Percentiles rank a stretch among this genome's conserved stretches.
These are phyloP conservation scores for Machimus atricapillus DNA, from an alignment of 2,888 invertebrate species.

Conservation along the genomic window DNA sequence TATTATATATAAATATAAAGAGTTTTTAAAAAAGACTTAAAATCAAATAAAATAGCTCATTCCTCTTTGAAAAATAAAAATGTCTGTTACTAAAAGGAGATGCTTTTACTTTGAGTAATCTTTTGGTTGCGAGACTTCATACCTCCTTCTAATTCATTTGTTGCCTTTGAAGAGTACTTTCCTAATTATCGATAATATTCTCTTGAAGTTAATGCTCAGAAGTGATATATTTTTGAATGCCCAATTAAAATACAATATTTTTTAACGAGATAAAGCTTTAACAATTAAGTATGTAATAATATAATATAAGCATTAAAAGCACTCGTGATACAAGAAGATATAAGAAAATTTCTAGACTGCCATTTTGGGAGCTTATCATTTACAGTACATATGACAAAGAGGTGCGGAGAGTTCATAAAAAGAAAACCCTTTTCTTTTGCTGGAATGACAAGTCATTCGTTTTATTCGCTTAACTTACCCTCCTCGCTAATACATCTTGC, in stretches of 20 bases:
- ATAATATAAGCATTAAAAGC: background rate
- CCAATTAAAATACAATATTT: background rate
- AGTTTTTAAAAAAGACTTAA: background rate
- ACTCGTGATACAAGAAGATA: background rate
- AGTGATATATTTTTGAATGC: background rate
- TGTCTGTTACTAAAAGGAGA: background rate
- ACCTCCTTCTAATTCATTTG: background rate
- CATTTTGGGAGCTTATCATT: slow-evolving; percentile 39
- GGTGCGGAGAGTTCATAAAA: slow-evolving; percentile 26
- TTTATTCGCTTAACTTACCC: slow-evolving; percentile 26
- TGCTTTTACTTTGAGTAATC: background rate
- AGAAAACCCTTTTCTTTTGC: slow-evolving; percentile 6
- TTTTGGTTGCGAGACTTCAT: background rate
- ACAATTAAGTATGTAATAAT: background rate
- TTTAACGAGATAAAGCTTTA: background rate
- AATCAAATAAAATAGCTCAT: background rate
- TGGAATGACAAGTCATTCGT: slow-evolving; percentile 19
- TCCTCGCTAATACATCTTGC: background rate
- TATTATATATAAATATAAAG: background rate
- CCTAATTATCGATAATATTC: background rate
- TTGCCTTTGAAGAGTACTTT: background rate
- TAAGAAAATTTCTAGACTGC: background rate
- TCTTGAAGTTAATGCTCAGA: background rate
- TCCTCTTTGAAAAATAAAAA: background rate
- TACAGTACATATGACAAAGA: slow-evolving; percentile 38